A percentile compares a stretch with the other conserved stretches of the same genome.
phyloP scores from a whole-genome alignment of 2,113 vertebrate genomes.

The Paradisaea rubra region DNA sequence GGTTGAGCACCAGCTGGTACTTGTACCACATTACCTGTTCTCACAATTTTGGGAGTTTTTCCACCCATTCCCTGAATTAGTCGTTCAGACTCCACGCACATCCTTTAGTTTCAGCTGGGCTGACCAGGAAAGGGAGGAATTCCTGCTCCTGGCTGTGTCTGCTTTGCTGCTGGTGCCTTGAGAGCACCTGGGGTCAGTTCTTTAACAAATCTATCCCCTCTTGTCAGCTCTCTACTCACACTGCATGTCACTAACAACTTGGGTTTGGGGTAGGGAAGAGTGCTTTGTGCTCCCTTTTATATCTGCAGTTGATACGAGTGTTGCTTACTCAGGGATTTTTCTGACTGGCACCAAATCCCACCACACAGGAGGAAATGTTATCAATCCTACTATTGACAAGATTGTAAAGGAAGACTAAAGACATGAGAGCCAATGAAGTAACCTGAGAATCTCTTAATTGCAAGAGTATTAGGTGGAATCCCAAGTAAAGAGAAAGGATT shows the following conservation, averaged over 20 bases:
- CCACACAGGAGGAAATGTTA: background rate
- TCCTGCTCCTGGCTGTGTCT: background rate
- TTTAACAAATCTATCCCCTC: background rate
- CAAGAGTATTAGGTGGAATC: background rate
- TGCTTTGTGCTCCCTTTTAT: fast-evolving
- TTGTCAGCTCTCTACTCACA: background rate
- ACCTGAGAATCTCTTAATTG: background rate
- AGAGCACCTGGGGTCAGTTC: background rate
- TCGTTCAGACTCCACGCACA: background rate
- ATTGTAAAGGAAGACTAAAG: background rate
- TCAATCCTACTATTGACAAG: background rate
- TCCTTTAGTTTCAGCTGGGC: background rate
- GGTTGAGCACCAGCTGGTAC: background rate
- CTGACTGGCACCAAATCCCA: background rate
- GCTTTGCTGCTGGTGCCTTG: background rate
- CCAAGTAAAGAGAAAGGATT: background rate
- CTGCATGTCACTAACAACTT: fast-evolving
- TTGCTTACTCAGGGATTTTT: background rate
- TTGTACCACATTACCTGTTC: background rate
- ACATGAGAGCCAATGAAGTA: background rate
- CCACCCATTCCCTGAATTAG: background rate
- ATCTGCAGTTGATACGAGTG: background rate
- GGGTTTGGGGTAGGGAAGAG: too few relatives aligned
- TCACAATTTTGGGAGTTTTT: background rate
- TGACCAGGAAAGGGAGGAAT: background rate